Conservation (phyloP, 1,140 invertebrate species). For the Zaprionus tsacasi region DNA sequence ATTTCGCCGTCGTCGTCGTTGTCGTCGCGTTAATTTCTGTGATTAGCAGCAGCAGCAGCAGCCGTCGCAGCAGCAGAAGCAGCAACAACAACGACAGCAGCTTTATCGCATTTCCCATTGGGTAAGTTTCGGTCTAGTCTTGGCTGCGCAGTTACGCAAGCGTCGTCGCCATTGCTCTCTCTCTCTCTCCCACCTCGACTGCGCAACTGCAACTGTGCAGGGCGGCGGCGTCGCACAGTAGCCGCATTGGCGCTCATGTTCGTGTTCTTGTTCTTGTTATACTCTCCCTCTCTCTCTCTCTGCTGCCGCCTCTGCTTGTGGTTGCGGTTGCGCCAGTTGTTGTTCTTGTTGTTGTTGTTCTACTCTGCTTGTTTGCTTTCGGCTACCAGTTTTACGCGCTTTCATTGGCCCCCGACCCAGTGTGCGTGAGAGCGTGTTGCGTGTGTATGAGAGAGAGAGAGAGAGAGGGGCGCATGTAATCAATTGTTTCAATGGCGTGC, state of each 20-base stretch:
- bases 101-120: slow-evolving; percentile 33
- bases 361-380: slow-evolving; percentile 28
- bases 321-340: neutral
- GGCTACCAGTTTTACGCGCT: slow-evolving; percentile 84
- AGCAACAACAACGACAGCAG: slow-evolving; percentile 11
- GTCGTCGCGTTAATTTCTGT: slow-evolving; percentile 44
- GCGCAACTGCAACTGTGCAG: slow-evolving; percentile 34
- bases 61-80: neutral
- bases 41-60: slow-evolving; percentile 29
- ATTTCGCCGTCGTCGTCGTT: slow-evolving; percentile 22
- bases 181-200: slow-evolving; percentile 29
- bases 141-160: slow-evolving; percentile 53
- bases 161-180: slow-evolving; percentile 36
- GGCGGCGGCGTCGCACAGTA: slow-evolving; percentile 58
- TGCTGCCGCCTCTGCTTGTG: slow-evolving; percentile 12
- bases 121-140: slow-evolving; percentile 42
- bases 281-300: slow-evolving; percentile 4
- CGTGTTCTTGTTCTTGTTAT: slow-evolving; percentile 47
- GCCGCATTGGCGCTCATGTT: slow-evolving; percentile 49
- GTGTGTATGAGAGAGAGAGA: neutral
- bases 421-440: slow-evolving; percentile 34
- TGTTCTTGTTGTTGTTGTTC: slow-evolving; percentile 17
- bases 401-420: slow-evolving; percentile 67
- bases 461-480: slow-evolving; percentile 40
- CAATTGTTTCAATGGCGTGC: slow-evolving; percentile 54